Evolutionary conservation across 2,888 invertebrate species (phyloP), one percentile per base, ranked within the genome.

Genomic region (Miltochrista miniata): DNA sequence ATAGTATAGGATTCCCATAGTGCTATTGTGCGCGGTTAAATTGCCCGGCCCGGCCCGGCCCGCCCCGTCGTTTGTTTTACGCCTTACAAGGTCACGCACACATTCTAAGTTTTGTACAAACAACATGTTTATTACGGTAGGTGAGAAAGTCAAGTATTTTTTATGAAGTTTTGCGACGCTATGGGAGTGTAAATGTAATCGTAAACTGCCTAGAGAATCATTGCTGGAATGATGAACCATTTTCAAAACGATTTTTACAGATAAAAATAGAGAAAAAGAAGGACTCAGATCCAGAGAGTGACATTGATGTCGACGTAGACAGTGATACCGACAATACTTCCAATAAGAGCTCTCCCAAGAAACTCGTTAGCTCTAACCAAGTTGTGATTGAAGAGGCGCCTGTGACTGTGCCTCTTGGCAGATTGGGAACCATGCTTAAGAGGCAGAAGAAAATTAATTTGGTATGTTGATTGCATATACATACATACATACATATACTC

Each of bases 281-380:
- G 59, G 85, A 88, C 40, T 85, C 87, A 0, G 92, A 92, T 29
- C 81, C 86, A 46, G 92, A 92, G 12, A 92, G 91, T 72, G 94
- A 94, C 62, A 86, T 93, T 60, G 94, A 94, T 51, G 84, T 94
- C 57, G 94, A 94, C 54, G 81, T 94, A 59, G 94, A 93, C 68
- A 93, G 93, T 65, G 92, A 91, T 42, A 84, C 78, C 56, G 92
- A 89, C 36, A 67, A 63, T 11, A 58, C 52, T 11, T 45, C 50
- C 7, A 60, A 48, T 3, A 73, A 63, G 36, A 62, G 33, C 7
- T 57, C 59, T 0, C 64, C 59, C 4, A 49, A 59, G 14, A 59
- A 63, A 7, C 31, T 31, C 31, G 59, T 55, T 0, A 5, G 12
- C 0, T 49, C 7, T 12, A 4, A 9, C 4, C 43, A 30, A 3